Evolutionary conservation across 2,113 vertebrate genomes (phyloP), one percentile per base, ranked within the genome.

Genomic region (Galbula dea): DNA sequence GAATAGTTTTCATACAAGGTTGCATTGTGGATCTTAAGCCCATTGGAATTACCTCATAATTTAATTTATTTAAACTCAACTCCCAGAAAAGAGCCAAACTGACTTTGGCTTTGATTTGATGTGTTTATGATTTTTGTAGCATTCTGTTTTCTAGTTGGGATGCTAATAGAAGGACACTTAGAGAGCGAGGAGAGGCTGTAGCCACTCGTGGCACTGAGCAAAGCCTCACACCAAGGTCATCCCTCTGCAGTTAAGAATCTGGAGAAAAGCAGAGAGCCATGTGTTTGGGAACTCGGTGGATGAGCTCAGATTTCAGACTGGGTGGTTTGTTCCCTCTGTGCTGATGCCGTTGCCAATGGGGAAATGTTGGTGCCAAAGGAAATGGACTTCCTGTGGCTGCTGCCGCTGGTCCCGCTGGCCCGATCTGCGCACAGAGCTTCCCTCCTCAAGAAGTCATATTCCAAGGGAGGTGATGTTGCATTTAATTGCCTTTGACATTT

Each of bases 331-430:
- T 77, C 0, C 1, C 24, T 77, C 81, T 62, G 29, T 29, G 55
- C 58, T 4, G 29, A 19, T 71, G 49, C 51, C 0, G 0, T 48
- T 45, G 29, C 39, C 58, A 57, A 32, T 51, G 54, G 11, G 34
- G 43, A 65, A 77, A 30, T 0, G 0, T 32, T 0, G 0, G 11
- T 62, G 67, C 84, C 55, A 16, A 36, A 54, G 77, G 55, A 80
- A 54, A 20, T 32, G 69, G 30, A 18, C n/a, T 55, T 79, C 41
- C 34, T 0, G 0, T 5, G 10, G 32, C 36, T 67, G 36, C 41
- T 41, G 66, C 69, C 21, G 6, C 51, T 12, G 74, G 18, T 81
- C 37, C 27, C 36, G 57, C 74, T 69, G 67, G 19, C 41, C 58
- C 66, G 21, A 12, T 65, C 43, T 15, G 8, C 3, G 36, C 4